Evolutionary conservation across 2,113 vertebrate genomes (phyloP), one percentile per base, ranked within the genome.

Genomic region (Cyphomyrus plagiostoma): DNA sequence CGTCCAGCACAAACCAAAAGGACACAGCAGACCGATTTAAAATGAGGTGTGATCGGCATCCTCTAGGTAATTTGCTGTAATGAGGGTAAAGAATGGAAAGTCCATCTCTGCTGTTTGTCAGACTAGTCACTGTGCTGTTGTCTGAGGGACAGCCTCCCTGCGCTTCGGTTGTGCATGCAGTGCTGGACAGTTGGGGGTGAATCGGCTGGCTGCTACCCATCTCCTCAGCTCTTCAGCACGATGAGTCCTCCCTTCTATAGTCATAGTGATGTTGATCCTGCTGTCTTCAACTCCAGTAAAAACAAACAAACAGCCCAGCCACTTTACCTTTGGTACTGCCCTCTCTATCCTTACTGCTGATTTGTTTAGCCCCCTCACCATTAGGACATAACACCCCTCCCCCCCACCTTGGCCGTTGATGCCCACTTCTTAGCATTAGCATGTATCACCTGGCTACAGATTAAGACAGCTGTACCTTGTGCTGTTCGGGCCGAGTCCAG

Each of bases 401-500:
- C 17, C 52, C 4, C 52, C 19, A 21, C 53, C 50, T 56, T 56
- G 19, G 53, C 53, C 17, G 19, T 30, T 30, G n/a, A 70, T 30
- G 35, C 74, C 74, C 74, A 80, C 35, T 8, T 42, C 35, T 42
- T 56, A 87, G 30, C 26, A 39, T 87, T 86, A 35, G 49, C 50
- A 87, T 17, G n/a, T n/a, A 8, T 50, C 26, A 5, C 50, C 50
- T 87, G 86, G 50, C 86, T 56, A 39, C 49, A 30, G 30, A 11
- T 87, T 87, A 56, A 53, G n/a, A 80, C 49, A 87, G 49, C 95
- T 95, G 96, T 99, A 99, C 98, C 98, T 99, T 98, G 97, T 99
- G 97, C 92, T 98, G 98, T 96, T 99, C 97, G 92, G 97, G 97
- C 94, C 98, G 97, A 96, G 98, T 99, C 98, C 98, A 99, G 92